Percentiles rank a stretch among this genome's conserved stretches.
Conservation (phyloP, 1,140 invertebrate species). For the Saxidomus purpurata region DNA sequence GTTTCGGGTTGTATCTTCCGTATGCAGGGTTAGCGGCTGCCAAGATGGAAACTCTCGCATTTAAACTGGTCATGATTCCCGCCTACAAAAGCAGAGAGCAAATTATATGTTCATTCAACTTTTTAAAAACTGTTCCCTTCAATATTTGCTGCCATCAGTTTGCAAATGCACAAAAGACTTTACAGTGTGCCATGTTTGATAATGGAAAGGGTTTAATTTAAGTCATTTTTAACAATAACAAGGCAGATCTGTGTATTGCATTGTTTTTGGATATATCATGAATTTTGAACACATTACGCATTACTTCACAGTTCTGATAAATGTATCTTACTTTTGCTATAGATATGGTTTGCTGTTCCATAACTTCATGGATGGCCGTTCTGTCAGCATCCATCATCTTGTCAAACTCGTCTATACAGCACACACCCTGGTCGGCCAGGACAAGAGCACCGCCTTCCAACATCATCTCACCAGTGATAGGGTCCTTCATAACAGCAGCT, state of each 20-base stretch:
- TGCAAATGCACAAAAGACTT: too few species aligned
- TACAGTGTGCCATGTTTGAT: too few species aligned
- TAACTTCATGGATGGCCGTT: constrained; percentile 98
- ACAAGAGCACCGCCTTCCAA: constrained; percentile 99
- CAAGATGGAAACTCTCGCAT: constrained; percentile 98
- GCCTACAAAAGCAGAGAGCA: constrained; percentile 88
- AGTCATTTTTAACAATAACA: too few species aligned
- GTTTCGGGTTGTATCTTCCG: constrained; percentile 97
- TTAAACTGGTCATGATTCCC: constrained; percentile 99
- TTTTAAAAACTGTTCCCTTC: too few species aligned
- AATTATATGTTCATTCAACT: too few species aligned
- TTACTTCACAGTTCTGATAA: too few species aligned
- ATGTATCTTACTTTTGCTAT: constrained; percentile 98
- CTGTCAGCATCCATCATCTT: constrained; percentile 99
- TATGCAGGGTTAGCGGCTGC: constrained; percentile 99
- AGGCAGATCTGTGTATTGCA: too few species aligned
- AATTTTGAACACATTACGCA: too few species aligned
- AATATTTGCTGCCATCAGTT: too few species aligned
- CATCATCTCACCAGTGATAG: constrained; percentile 98
- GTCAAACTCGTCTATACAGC: constrained; percentile 99
- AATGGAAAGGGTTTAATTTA: too few species aligned
- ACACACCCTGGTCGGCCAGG: constrained; percentile 98
- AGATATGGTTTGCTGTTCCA: constrained; percentile 99
- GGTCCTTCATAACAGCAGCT: constrained; percentile 99
- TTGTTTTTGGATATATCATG: too few species aligned